Base-by-base conservation (phyloP, 2,888 invertebrate species). In the Andrena trimmerana region DNA sequence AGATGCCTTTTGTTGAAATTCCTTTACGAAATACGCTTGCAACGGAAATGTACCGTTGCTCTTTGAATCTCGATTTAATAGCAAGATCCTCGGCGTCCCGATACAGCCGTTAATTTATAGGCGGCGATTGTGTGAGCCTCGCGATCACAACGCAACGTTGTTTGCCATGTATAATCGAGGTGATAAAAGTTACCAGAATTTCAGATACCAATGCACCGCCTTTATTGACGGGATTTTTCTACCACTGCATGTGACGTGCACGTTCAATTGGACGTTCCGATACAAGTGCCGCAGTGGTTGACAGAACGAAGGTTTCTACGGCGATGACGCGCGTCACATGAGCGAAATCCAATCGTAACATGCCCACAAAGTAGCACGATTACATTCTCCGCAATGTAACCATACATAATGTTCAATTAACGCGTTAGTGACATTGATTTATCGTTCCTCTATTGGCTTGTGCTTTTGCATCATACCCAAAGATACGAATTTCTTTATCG, bases 311-410 rank as follows among this genome's bases (percentile, higher is more conserved):
- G 20, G 48, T 70, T 60, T 70, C 36, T 27, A 59, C 42, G n/a
- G 5, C 20, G 59, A 48, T 20, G 33, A 57, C 42, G 27, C 48
- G 70, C 42, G 70, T 60, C 36, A 36, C 52, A 50, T 29, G 24
- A 24, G 68, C 36, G 60, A 59, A 70, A 70, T 69, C 48, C 73
- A 86, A 86, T 86, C 79, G 81, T 81, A 73, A 79, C 63, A 86
- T 67, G 68, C 59, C 62, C 70, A 13, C 31, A 66, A 75, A 63
- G 52, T 76, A 72, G 81, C 63, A 73, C 84, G 84, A 80, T 80
- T 80, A 79, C 75, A 42, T 77, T 36, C 36, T 66, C 57, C n/a
- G 3, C 27, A 7, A 24, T 48, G 20, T 4, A 36, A 5, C 16
- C 1, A 42, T 42, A 81, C 27, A 10, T 63, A 63, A 29, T 67